Base-by-base conservation (phyloP, 2,888 invertebrate species). In the Reticulitermes lucifugus region DNA sequence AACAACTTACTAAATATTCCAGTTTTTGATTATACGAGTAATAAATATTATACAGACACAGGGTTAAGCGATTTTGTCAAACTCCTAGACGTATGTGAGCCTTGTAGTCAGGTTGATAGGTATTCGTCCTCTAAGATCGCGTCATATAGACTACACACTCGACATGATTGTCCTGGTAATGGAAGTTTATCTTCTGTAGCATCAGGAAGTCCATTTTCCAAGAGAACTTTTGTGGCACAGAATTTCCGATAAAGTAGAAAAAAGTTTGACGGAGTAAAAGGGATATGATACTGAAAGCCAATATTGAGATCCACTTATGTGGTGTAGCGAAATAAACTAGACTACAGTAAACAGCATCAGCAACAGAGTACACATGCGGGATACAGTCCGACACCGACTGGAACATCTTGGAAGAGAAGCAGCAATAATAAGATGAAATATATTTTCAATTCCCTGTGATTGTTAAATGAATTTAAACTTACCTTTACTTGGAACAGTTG, bases 141-240 rank as follows among this genome's bases (percentile, higher is more conserved):
- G 3, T 12, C 65, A 25, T 65, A 60, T 21, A 25, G 65, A n/a
- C 65, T 25, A 25, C n/a, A 10, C 73, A 73, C 73, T 73, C 73
- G 21, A 29, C 21, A 35, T 59, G 80, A 59, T 59, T 80, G 80
- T 80, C 55, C 80, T 60, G 35, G 80, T 80, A 80, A 80, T 80
- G 80, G 60, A 80, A 80, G 41, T 80, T 80, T 80, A 60, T 59
- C 59, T 60, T 59, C 22, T 80, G 59, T 60, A 80, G 60, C 60
- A 60, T 18, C 80, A 59, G 60, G 60, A 80, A 60, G 80, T 55
- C 80, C 80, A 80, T 80, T 80, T 41, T 79, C 46, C 35, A n/a
- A 41, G 41, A 41, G 60, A 59, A 80, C 80, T 80, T 80, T 80
- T 80, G 80, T 80, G 80, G 80, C 80, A 80, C 29, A 59, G 80